A percentile compares a stretch with the other conserved stretches of the same genome.
Conservation (phyloP, 2,113 vertebrate species). For the Neotoma lepida region DNA sequence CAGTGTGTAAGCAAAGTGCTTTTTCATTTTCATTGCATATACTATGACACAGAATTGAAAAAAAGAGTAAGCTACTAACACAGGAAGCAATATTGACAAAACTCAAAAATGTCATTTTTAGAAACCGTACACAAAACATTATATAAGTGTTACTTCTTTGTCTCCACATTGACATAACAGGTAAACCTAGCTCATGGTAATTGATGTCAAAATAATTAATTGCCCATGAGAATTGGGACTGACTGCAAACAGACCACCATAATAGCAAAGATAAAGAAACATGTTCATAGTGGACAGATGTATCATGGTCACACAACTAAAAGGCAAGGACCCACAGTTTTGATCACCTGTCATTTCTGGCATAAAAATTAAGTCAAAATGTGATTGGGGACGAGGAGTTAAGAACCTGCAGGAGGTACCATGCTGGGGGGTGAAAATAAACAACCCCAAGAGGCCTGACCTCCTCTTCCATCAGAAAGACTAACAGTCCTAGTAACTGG, state of each 20-base stretch:
- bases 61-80: neutral
- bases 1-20: neutral
- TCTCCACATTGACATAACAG: neutral
- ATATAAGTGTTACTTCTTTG: neutral
- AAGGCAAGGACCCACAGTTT: neutral
- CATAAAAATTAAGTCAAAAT: neutral
- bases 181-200: neutral
- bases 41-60: neutral
- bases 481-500: neutral
- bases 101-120: neutral
- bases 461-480: too few relatives aligned
- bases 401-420: neutral
- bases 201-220: neutral
- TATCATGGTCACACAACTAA: neutral
- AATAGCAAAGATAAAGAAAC: neutral
- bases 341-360: neutral
- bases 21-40: too few relatives aligned
- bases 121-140: neutral
- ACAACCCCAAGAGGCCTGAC: neutral
- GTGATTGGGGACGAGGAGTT: neutral
- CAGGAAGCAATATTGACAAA: neutral
- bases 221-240: rapidly evolving
- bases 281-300: neutral
- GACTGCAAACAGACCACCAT: neutral
- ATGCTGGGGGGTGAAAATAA: neutral